Base-by-base conservation (phyloP, 2,888 invertebrate genomes). In the Nemoura dubitans region DNA sequence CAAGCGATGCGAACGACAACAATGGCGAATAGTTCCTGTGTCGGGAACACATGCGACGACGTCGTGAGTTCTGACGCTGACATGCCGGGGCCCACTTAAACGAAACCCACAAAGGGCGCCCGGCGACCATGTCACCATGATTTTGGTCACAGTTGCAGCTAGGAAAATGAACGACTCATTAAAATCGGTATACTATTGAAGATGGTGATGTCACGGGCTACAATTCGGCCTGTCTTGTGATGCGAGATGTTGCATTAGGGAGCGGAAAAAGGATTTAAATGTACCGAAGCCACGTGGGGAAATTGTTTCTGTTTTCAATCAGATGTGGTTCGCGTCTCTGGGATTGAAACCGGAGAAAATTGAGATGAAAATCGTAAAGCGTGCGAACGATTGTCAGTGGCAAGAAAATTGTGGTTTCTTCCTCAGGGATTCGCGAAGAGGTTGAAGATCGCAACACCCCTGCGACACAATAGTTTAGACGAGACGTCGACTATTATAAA, bases 1-100 rank as follows among this genome's bases (percentile, higher is more conserved):
- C 78, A 78, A 78, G 78, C 78, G 28, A 78, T 78, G 78, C 78
- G 14, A 5, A 78, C 78, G 78, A 78, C 78, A 78, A 78, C 78
- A 78, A 78, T 78, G 78, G 26, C 78, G 25, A 26, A 2, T 27
- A 1, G 59, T 59, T 7, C 59, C 59, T 1, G 14, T 21, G 59
- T 59, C 59, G 59, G 2, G 59, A 59, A 59, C 59, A 59, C 59
- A 59, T 59, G 59, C 59, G 59, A 7, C 59, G 59, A 36, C 36
- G 3, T 3, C 59, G 10, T 14, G 59, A 59, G 6, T 59, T 59
- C 59, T 59, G 59, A 59, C 21, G 59, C 59, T 59, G 59, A 59
- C 59, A 59, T 59, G 59, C 59, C n/a, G n/a, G n/a, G n/a, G 21
- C 14, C 59, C 59, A 59, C 59, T 59, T 59, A 59, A 59, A 59